These are phyloP conservation scores for Acrobeloides nanus DNA, from an alignment of 2,888 invertebrate species.

Conservation along the genomic window DNA sequence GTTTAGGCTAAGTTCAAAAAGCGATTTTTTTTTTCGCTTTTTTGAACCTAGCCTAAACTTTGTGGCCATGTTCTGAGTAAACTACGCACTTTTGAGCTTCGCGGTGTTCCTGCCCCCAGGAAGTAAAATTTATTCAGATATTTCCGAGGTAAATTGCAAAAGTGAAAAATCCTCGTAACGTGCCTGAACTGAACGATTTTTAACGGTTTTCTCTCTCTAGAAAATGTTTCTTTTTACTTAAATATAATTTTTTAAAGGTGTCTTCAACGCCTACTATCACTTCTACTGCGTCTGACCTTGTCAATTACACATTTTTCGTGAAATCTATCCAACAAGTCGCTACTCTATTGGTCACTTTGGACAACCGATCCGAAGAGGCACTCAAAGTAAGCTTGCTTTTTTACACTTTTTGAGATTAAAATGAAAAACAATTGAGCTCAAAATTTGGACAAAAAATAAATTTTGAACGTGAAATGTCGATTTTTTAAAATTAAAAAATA, in stretches of 20 bases:
- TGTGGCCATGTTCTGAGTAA: too few relatives aligned
- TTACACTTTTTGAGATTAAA: too few relatives aligned
- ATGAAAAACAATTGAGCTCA: too few relatives aligned
- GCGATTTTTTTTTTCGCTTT: too few relatives aligned
- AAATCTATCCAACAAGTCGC: slow-evolving; percentile 36
- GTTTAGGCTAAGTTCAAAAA: too few relatives aligned
- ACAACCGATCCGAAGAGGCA: slow-evolving; percentile 38
- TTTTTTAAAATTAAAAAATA: slow-evolving; percentile 2
- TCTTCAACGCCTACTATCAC: slow-evolving; percentile 26
- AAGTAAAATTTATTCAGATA: too few relatives aligned
- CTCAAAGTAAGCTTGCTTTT: slow-evolving; percentile 20
- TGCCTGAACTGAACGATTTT: slow-evolving; percentile 9
- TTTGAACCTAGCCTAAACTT: too few relatives aligned
- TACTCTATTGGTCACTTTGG: slow-evolving; percentile 29
- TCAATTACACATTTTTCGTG: slow-evolving; percentile 36
- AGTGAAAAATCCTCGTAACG: slow-evolving; percentile 9
- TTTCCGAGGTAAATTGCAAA: too few relatives aligned
- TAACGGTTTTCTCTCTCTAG: slow-evolving; percentile 13
- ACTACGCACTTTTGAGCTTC: too few relatives aligned
- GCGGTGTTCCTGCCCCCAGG: too few relatives aligned
- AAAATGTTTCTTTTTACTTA: background rate
- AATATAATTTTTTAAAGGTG: slow-evolving; percentile 5
- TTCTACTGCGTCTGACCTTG: slow-evolving; percentile 36
- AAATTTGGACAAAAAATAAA: too few relatives aligned
- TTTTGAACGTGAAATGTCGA: too few relatives aligned